Evolutionary conservation across 2,888 invertebrate species (phyloP), one percentile per base, ranked within the genome.

Genomic region (Caenorhabditis sulstoni): DNA sequence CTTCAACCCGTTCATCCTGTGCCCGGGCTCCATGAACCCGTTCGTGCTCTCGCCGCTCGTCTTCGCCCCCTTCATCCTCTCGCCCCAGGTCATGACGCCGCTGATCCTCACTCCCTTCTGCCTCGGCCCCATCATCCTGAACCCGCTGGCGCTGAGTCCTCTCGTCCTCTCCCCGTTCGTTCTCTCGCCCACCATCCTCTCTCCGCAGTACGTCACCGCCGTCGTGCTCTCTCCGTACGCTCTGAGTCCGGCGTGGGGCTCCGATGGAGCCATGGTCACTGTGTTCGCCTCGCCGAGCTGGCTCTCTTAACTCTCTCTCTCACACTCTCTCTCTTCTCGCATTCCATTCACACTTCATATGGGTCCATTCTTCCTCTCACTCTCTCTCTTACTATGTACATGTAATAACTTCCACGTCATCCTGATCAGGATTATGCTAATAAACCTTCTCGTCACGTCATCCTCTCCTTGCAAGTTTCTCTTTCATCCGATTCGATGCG

Each of bases 51-150:
- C 80, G n/a, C 84, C 85, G 0, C 58, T 85, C 2, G 70, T 86
- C 37, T 62, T 85, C 18, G 65, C 74, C 1, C 87, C 87, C 23
- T 77, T 83, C 67, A 81, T 87, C 20, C 76, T 87, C 8, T 84
- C 84, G 8, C 87, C 87, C 3, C 79, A 85, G 57, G 85, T 77
- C 8, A 75, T 86, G 66, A 75, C 78, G n/a, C 87, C 87, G 0
- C 22, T 87, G 35, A 81, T 87, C 20, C 70, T 87, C 2, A 73
- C 81, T 3, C 87, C 87, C 3, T 71, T 85, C 65, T 77, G 58
- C 23, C 65, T 85, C 14, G 70, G 55, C 1, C 80, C 81, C 11
- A 64, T 82, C 18, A 84, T 84, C 44, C 73, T 82, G n/a, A 80
- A 61, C 22, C 83, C 83, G 4, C 65, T 79, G 58, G 75, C 82